Conservation (phyloP, 92 coral and sea anemone genomes). For the Zoanthus sociatus region DNA sequence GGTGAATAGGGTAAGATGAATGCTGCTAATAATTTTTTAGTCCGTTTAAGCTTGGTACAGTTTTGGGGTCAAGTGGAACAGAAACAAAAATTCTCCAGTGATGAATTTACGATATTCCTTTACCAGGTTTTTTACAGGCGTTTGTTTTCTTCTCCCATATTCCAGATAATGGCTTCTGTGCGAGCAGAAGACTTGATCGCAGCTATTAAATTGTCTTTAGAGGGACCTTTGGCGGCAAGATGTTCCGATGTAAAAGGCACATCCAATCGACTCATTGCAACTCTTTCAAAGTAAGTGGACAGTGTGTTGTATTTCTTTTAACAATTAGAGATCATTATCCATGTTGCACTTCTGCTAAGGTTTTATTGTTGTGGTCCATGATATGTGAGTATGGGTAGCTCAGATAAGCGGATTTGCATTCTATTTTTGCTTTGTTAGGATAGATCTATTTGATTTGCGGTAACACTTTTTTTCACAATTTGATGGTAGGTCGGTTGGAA, state of each 20-base stretch:
- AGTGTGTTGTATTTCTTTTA: too few relatives aligned
- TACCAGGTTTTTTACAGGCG: not conserved
- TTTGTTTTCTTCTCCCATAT: not conserved
- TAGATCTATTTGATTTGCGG: too few relatives aligned
- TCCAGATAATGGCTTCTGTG: slow-evolving; percentile 43
- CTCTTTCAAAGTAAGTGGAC: slow-evolving; percentile 52
- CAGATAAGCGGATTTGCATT: too few relatives aligned
- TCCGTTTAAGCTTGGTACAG: too few relatives aligned
- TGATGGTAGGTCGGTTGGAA: too few relatives aligned
- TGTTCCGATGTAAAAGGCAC: slow-evolving; percentile 62
- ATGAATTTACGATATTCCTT: not conserved
- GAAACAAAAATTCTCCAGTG: too few relatives aligned
- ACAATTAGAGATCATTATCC: not conserved
- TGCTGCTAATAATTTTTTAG: too few relatives aligned
- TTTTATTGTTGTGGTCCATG: not conserved
- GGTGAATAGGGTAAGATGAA: too few relatives aligned
- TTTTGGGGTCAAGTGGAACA: too few relatives aligned
- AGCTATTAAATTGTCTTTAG: slow-evolving; percentile 39
- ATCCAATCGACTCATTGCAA: slow-evolving; percentile 49
- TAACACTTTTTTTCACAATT: too few relatives aligned
- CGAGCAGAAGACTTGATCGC: slow-evolving; percentile 15
- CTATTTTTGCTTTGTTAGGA: too few relatives aligned
- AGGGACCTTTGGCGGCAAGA: slow-evolving; percentile 60
- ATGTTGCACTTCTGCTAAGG: not conserved
- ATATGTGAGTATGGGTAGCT: not conserved